These are phyloP conservation scores for Entelurus aequoreus DNA, from an alignment of 2,113 vertebrate species.

Conservation along the genomic window DNA sequence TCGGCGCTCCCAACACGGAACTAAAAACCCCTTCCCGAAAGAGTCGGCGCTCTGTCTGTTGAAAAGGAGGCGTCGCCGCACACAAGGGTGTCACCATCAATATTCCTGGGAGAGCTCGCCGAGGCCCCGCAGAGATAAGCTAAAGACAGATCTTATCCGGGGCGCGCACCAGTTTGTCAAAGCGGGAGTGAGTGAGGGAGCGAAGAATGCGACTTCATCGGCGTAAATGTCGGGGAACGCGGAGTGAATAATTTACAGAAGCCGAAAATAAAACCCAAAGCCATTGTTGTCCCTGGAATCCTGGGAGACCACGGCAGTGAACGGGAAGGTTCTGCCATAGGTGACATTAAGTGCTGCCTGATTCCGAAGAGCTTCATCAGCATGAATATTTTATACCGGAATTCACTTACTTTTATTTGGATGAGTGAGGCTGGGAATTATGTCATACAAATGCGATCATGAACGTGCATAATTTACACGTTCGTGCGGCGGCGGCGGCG, in stretches of 20 bases:
- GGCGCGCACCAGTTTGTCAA: conserved; percentile 16
- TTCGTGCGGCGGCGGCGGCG: neutral
- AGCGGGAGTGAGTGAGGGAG: conserved; percentile 14
- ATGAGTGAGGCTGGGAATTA: conserved; percentile 22
- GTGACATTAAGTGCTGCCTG: conserved; percentile 18
- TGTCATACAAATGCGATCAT: conserved; percentile 1
- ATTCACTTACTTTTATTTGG: conserved; percentile 25
- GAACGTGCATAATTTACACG: conserved; percentile 4
- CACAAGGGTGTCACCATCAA: conserved; percentile 58
- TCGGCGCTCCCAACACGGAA: conserved; percentile 21
- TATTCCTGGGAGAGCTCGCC: conserved; percentile 57
- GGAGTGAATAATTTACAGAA: conserved; percentile 70
- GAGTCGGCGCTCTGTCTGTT: conserved; percentile 15
- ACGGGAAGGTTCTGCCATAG: conserved; percentile 20
- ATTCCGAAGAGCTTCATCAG: conserved; percentile 47
- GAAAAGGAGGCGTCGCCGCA: conserved; percentile 24
- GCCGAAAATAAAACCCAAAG: conserved; percentile 64
- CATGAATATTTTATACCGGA: conserved; percentile 47
- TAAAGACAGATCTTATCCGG: conserved; percentile 61
- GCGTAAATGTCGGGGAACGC: conserved; percentile 58
- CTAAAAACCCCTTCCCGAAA: conserved; percentile 25
- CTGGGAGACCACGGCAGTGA: conserved; percentile 31
- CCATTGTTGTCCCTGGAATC: conserved; percentile 46
- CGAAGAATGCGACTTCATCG: conserved; percentile 45
- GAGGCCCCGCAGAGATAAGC: conserved; percentile 51